phyloP scores from a whole-genome alignment of 2,797 vertebrate genomes.

The Staurois parvus region DNA sequence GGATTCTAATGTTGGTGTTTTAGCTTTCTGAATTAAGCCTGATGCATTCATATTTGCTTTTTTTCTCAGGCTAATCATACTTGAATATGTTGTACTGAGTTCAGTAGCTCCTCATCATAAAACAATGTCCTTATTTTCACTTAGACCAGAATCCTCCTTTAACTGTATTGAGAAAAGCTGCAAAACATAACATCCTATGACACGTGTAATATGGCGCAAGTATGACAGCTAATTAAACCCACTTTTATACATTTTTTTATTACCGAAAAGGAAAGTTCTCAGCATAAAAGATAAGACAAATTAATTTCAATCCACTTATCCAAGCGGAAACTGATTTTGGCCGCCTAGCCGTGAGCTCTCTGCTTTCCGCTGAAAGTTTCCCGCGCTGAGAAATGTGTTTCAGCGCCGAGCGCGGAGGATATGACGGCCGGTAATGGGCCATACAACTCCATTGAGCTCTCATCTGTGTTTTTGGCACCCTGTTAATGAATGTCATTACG shows the following conservation, averaged over 20 bases:
- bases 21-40: too few species aligned
- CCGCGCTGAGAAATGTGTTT: background rate
- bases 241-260: background rate
- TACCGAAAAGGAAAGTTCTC: too few species aligned
- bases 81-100: too few species aligned
- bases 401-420: background rate
- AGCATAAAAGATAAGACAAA: background rate
- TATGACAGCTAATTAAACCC: background rate
- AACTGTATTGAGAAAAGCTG: too few species aligned
- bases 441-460: background rate
- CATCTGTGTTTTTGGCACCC: conserved; percentile 16
- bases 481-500: conserved; percentile 20
- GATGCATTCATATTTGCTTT: too few species aligned
- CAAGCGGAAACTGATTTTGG: background rate
- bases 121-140: too few species aligned
- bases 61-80: too few species aligned
- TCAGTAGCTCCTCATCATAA: too few species aligned
- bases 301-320: background rate
- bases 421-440: conserved; percentile 22
- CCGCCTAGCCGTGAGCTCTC: background rate
- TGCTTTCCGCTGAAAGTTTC: background rate
- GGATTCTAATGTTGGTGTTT: too few species aligned
- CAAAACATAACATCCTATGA: too few species aligned
- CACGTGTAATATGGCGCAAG: background rate
- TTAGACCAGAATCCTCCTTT: too few species aligned